Base-by-base conservation (phyloP, 2,113 vertebrate species). In the Phycodurus eques region DNA sequence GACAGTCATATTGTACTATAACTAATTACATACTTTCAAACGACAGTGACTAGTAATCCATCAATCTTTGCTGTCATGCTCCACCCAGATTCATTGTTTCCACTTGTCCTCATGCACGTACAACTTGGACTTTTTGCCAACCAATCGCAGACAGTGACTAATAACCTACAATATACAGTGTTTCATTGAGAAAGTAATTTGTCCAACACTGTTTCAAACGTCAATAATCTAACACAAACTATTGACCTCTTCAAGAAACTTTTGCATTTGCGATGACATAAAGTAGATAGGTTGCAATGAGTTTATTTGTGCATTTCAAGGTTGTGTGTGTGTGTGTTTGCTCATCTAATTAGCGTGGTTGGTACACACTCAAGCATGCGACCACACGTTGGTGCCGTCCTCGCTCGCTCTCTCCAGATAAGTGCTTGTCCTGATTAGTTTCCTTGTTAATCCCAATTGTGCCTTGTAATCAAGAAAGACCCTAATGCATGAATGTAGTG, bases 391-490 rank as follows among this genome's bases (percentile, higher is more conserved):
- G 82, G 57, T 3, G 33, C 31, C 13, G 71, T 78, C 72, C 75
- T 73, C 68, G 46, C 70, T 74, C 67, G 74, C 77, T 82, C 75
- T 81, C 77, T 76, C 65, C 53, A 80, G 74, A 78, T 83, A 88
- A 79, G 81, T 68, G 65, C 80, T 77, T 82, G 80, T 84, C 85
- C 89, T 91, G 83, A 90, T 92, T 91, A 88, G 79, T 79, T 42
- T 66, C 49, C 79, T 88, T 88, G 79, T 89, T 92, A 89, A 90
- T 91, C 83, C 68, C 80, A 88, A 81, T 85, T 84, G 85, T 86
- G 85, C 78, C 77, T 84, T 87, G 84, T 87, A 87, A 88, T 87
- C 82, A 85, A 85, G 79, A 71, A 80, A 49, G 51, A 83, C 76
- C 83, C 86, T 64, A 64, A 75, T 71, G 76, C 74, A 74, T 66